Percentiles rank a stretch among this genome's conserved stretches.
Conservation (phyloP, 1,140 invertebrate genomes). For the Drosophila burlai region DNA sequence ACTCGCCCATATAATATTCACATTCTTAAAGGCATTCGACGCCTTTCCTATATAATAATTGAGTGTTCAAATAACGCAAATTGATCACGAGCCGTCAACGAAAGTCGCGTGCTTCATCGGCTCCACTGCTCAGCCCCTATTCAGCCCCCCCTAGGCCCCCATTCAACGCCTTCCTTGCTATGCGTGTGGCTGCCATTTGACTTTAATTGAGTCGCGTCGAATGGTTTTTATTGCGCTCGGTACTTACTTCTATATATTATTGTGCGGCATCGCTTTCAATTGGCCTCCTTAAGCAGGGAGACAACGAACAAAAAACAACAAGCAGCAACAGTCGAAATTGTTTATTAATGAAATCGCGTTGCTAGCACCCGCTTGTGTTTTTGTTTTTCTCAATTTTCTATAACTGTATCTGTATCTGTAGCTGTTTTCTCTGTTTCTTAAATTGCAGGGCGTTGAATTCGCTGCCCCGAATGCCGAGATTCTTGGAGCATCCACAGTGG, state of each 20-base stretch:
- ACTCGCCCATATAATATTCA: constrained; percentile 7
- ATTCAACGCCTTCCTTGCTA: constrained; percentile 10
- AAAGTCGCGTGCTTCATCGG: constrained; percentile 62
- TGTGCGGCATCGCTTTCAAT: constrained; percentile 50
- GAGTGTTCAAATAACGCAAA: constrained; percentile 61
- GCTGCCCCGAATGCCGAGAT: constrained; percentile 77
- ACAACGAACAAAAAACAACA: constrained; percentile 8
- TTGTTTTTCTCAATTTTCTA: background rate
- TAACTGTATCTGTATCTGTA: background rate
- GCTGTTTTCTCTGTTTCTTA: background rate
- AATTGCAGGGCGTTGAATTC: constrained; percentile 31
- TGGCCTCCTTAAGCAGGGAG: constrained; percentile 44
- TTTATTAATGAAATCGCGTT: constrained; percentile 76
- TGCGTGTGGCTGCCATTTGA: constrained; percentile 72
- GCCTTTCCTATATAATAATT: constrained; percentile 36
- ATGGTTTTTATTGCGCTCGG: constrained; percentile 66
- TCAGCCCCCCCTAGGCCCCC: background rate
- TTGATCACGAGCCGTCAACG: constrained; percentile 62
- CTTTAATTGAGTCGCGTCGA: constrained; percentile 78
- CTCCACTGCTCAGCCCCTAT: background rate
- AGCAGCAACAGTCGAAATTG: constrained; percentile 44
- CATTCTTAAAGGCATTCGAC: constrained; percentile 12
- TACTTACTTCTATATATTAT: constrained; percentile 32
- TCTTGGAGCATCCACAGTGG: constrained; percentile 70
- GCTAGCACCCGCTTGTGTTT: constrained; percentile 25